Evolutionary conservation across 92 coral and sea anemone species (phyloP).

Genomic region (Epizoanthus rinbou): DNA sequence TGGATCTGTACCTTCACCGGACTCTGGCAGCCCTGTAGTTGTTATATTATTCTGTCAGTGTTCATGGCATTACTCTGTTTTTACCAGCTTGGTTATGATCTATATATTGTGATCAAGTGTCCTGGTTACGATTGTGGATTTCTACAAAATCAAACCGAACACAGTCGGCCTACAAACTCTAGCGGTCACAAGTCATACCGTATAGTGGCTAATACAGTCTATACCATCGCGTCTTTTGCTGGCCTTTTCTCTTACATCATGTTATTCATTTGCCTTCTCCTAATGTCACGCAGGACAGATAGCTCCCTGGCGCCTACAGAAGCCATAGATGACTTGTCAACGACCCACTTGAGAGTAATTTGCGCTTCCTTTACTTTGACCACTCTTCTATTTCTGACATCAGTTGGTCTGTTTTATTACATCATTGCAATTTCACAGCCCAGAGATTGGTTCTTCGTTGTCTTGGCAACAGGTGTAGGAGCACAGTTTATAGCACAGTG

Average conservation of each 20-base stretch:
- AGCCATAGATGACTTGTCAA: conserved; percentile 51
- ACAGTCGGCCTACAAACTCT: conserved; percentile 3
- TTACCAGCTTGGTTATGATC: conserved; percentile 69
- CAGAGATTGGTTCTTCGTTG: conserved; percentile 49
- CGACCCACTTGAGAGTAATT: conserved; percentile 41
- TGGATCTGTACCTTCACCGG: conserved; percentile 51
- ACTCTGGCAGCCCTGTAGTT: conserved; percentile 61
- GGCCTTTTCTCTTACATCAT: conserved; percentile 66
- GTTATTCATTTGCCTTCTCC: conserved; percentile 52
- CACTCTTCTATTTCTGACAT: conserved; percentile 40
- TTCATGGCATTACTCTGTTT: conserved; percentile 43
- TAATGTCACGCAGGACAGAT: conserved; percentile 20
- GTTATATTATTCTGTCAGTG: conserved; percentile 49
- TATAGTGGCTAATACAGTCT: conserved; percentile 64
- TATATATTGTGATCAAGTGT: conserved; percentile 65
- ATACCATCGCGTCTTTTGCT: conserved; percentile 62
- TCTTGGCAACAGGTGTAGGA: conserved; percentile 64
- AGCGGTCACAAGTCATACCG: conserved; percentile 52
- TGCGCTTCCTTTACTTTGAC: conserved; percentile 45
- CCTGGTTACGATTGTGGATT: conserved; percentile 76
- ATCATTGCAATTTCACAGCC: conserved; percentile 57
- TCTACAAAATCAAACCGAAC: conserved; percentile 55
- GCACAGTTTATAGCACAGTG: conserved; percentile 80
- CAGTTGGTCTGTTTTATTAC: conserved; percentile 68
- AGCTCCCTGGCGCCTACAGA: conserved; percentile 41